Base-by-base conservation (phyloP, 1,140 invertebrate species). In the Formica selysi region DNA sequence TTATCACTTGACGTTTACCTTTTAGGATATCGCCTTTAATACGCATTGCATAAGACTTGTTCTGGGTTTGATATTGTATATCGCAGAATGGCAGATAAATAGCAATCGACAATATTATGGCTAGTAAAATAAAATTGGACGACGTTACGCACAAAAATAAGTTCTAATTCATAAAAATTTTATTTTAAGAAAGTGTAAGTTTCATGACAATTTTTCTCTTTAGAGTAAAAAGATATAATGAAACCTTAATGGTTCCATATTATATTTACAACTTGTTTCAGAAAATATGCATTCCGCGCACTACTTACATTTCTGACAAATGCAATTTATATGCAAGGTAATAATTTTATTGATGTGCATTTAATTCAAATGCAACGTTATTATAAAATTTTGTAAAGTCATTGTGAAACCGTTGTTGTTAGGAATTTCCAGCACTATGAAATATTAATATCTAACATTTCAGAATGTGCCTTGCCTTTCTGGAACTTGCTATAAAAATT, bases 1-100 rank as follows among this genome's bases (percentile, higher is more conserved):
- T 62, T 62, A 62, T 16, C 36, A 16, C 11, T 26, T 16, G 74
- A 44, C 57, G 26, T 64, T 62, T 64, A 76, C 36, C 38, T 44
- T 6, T 76, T 76, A 64, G 36, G n/a, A 76, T 32, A 76, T 76
- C 74, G 59, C 26, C 74, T 76, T 76, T 76, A 76, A 76, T 32
- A 38, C 74, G 74, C 19, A 76, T 64, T 19, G 59, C 16, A 62
- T 29, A 57, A 62, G 41, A 76, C 22, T 64, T 11, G 22, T 7
- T 16, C 4, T 3, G 22, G 22, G 22, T 19, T 62, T 62, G 16
- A 1, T 76, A 44, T 5, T 61, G 16, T 57, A 32, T 16, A 19
- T 19, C 29, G 48, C 29, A 51, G 41, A 26, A 26, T 54, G 54
- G 8, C 2, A 11, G 13, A 48, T 48, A 48, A 10, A 48, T 51